Base-by-base conservation (phyloP, 2,797 vertebrate species). In the Takifugu ocellatus region DNA sequence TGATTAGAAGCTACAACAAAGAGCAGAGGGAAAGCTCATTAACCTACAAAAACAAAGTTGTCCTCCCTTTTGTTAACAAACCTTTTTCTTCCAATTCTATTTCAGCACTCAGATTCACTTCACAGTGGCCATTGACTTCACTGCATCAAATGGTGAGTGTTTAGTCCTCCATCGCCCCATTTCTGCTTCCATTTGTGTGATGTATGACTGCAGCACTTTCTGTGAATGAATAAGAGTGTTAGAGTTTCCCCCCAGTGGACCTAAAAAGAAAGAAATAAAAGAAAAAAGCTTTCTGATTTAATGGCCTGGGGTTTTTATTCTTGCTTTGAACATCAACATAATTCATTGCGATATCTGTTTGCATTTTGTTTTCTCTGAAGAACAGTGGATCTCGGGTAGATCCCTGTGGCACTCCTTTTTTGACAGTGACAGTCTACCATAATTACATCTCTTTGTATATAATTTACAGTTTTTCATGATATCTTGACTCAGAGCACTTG, bases 121-220 rank as follows among this genome's bases (percentile, higher is more conserved):
- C 92, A 98, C 96, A 0, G 96, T 98, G 88, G 96, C 96, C 86
- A 98, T 98, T n/a, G 96, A 98, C 88, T 98, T 98, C 88, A 98
- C 96, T 0, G 96, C 96, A 24, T 98, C 96, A 83, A 98, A 98
- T 59, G 96, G 96, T 98, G 89, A 94, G 93, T 75, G 64, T 68
- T 79, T 63, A 43, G 17, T 49, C 63, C 54, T 17, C 53, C 26
- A 49, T 60, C 42, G 11, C 36, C 36, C 24, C 25, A 43, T 60
- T 58, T 17, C 51, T 68, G 58, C 54, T 69, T 48, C 42, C 61
- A 70, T 61, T 74, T 57, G 45, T 54, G 57, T 65, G 36, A 74
- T 68, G 59, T 69, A 33, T 54, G 61, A 66, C 63, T 49, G 3
- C 55, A 53, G 24, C 11, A 39, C 71, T 74, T 66, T 55, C 59